A percentile compares a stretch with the other conserved stretches of the same genome.
phyloP scores from a whole-genome alignment of 2,797 vertebrate genomes.

The Peromyscus melanophrys region DNA sequence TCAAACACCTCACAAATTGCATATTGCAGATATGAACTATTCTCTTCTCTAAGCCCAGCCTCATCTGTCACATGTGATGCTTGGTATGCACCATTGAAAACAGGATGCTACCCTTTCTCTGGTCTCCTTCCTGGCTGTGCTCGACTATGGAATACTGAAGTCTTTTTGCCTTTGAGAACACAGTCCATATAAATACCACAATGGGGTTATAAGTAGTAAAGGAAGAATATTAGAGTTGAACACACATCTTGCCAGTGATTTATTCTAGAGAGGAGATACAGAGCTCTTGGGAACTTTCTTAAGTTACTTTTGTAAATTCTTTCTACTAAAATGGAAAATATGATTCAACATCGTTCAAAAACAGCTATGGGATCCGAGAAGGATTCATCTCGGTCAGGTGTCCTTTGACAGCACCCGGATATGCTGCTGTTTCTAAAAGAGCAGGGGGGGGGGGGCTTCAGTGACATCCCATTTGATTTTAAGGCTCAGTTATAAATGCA shows the following conservation, averaged over 20 bases:
- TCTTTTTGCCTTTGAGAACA: not conserved
- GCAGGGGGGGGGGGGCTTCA: not conserved
- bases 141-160: not conserved
- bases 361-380: not conserved
- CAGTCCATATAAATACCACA: rapidly evolving
- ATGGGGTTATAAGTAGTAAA: rapidly evolving
- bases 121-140: not conserved
- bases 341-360: not conserved
- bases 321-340: constrained; percentile 18
- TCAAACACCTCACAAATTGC: too few relatives aligned
- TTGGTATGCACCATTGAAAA: not conserved
- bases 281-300: not conserved
- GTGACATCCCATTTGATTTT: constrained; percentile 63
- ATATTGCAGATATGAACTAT: not conserved
- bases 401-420: not conserved
- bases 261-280: not conserved
- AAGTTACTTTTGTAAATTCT: not conserved
- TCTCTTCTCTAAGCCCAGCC: not conserved
- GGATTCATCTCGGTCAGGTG: not conserved
- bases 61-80: not conserved
- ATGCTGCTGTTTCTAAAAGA: not conserved
- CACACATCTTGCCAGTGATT: not conserved
- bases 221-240: not conserved
- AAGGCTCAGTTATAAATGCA: too few relatives aligned
- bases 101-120: not conserved